These are phyloP conservation scores for Stylophora pistillata DNA, from an alignment of 64 coral and sea anemone species.

Conservation along the genomic window DNA sequence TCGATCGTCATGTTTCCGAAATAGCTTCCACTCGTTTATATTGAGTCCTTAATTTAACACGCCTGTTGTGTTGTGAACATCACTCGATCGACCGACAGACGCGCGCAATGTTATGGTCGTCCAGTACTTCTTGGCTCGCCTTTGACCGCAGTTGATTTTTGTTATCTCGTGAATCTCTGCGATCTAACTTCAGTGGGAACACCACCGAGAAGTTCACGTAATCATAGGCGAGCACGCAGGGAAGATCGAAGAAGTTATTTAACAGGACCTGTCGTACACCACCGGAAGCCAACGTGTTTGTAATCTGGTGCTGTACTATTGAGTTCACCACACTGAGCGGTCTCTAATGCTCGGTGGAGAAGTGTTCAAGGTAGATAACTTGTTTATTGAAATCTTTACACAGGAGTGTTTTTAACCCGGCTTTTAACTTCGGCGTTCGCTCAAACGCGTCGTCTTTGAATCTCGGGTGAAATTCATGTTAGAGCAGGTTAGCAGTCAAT, in stretches of 20 bases:
- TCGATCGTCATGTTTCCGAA: neutral
- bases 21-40: neutral
- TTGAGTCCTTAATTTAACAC: neutral
- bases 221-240: neutral
- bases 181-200: neutral
- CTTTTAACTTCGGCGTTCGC: neutral
- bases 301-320: neutral
- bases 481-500: neutral
- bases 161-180: conserved; percentile 2
- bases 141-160: neutral
- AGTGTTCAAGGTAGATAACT: conserved; percentile 15
- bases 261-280: neutral
- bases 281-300: conserved; percentile 39
- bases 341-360: neutral
- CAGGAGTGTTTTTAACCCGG: neutral
- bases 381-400: neutral
- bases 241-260: neutral
- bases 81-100: neutral
- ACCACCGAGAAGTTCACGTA: neutral
- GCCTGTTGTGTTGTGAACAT: neutral
- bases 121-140: neutral
- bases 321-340: neutral
- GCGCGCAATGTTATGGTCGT: neutral
- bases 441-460: neutral
- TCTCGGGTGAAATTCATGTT: neutral